Evolutionary conservation across 2,797 vertebrate genomes (phyloP).

Genomic region (Spea hammondii): DNA sequence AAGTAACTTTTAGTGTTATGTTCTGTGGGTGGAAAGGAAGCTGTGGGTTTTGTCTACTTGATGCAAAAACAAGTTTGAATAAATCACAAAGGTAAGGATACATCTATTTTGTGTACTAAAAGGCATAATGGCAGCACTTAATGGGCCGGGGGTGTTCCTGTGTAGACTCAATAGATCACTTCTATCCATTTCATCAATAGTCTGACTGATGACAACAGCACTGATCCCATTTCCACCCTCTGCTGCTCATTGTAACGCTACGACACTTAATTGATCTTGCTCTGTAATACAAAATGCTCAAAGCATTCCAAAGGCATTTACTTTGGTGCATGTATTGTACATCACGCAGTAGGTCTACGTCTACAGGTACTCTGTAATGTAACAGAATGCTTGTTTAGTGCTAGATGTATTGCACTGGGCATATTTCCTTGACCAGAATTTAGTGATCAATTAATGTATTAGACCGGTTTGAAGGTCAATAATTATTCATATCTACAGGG

Average conservation of each 20-base stretch:
- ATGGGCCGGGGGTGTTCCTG: constrained; percentile 2
- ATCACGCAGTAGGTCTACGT: constrained; percentile 14
- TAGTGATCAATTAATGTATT: constrained; percentile 3
- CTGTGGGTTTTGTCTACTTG: too few relatives aligned
- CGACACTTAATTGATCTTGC: constrained; percentile 33
- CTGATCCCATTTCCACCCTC: constrained; percentile 27
- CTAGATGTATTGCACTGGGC: not conserved
- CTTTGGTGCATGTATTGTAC: constrained; percentile 29
- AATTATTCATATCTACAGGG: too few relatives aligned
- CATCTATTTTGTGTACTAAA: not conserved
- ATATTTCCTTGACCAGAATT: not conserved
- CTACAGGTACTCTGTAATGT: constrained; percentile 27
- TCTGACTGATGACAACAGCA: constrained; percentile 31
- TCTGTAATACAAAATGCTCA: constrained; percentile 34
- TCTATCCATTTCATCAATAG: constrained; percentile 28
- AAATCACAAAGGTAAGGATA: not conserved
- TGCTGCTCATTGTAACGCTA: constrained; percentile 30
- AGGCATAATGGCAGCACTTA: not conserved
- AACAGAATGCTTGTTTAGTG: constrained; percentile 12
- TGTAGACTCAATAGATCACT: constrained; percentile 20
- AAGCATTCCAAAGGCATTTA: constrained; percentile 31
- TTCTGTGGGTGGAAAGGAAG: too few relatives aligned
- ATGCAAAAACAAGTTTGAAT: not conserved
- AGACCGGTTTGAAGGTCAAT: too few relatives aligned
- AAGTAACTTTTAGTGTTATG: too few relatives aligned